Conservation (phyloP, 2,888 invertebrate genomes). For the Augiades crinisus region DNA sequence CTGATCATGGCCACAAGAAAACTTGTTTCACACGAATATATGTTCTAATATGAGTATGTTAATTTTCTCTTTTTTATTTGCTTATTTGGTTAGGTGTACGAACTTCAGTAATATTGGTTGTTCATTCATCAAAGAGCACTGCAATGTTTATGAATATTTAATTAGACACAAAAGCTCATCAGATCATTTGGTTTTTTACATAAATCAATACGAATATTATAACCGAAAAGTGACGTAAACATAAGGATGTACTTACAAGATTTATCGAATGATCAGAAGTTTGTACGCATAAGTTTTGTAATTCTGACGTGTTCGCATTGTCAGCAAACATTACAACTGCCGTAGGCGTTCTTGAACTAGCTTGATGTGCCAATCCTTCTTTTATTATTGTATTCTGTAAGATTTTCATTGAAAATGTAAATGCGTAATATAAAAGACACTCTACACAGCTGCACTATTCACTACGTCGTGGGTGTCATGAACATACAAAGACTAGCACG, state of each 20-base stretch:
- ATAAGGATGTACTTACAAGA: conserved; percentile 54
- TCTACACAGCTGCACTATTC: no score
- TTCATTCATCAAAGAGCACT: conserved; percentile 22
- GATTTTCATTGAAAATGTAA: no score
- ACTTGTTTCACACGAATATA: not conserved
- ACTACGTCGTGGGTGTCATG: no score
- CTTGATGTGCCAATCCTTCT: not conserved
- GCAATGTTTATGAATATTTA: no score
- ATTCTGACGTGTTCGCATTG: conserved; percentile 5
- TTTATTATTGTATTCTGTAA: not conserved
- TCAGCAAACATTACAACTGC: conserved; percentile 5
- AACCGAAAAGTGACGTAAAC: no score
- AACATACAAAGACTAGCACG: no score
- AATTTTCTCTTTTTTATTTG: conserved; percentile 25
- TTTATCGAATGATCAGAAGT: conserved; percentile 58
- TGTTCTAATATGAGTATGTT: not conserved
- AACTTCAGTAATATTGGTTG: conserved; percentile 57
- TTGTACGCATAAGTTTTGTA: conserved; percentile 41
- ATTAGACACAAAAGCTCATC: no score
- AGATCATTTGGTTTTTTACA: no score
- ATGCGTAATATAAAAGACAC: no score
- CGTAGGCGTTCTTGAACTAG: not conserved
- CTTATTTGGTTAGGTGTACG: conserved; percentile 49
- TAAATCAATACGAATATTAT: no score
- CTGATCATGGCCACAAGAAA: not conserved